phyloP scores from a whole-genome alignment of 1,140 invertebrate genomes.

The Thaumatotibia leucotreta region DNA sequence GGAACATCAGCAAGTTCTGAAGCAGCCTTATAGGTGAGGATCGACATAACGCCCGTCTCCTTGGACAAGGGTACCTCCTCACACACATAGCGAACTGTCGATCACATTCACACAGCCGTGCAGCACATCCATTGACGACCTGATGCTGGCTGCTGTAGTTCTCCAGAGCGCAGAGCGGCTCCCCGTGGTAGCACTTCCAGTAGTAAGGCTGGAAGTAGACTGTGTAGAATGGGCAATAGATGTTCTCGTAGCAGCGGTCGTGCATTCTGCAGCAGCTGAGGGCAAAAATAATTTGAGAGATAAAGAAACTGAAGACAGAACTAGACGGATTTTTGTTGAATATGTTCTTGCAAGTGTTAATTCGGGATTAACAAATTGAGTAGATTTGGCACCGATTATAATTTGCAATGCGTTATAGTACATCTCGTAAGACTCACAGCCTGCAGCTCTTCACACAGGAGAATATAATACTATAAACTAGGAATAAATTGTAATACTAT shows the following conservation, averaged over 20 bases:
- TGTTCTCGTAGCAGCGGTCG: slow-evolving; percentile 86
- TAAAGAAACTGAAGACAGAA: too few relatives aligned
- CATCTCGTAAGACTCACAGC: too few relatives aligned
- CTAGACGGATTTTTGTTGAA: background rate
- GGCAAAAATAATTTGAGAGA: background rate
- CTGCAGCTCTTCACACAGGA: too few relatives aligned
- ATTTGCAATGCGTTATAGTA: too few relatives aligned
- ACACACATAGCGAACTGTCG: slow-evolving; percentile 88
- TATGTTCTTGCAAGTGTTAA: background rate
- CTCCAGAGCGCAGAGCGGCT: slow-evolving; percentile 86
- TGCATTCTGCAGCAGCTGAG: slow-evolving; percentile 86
- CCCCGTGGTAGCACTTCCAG: slow-evolving; percentile 88
- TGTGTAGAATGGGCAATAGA: slow-evolving; percentile 86
- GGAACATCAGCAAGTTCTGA: slow-evolving; percentile 82
- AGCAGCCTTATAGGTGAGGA: slow-evolving; percentile 84
- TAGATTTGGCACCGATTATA: too few relatives aligned
- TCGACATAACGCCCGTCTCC: slow-evolving; percentile 81
- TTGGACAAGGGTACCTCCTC: slow-evolving; percentile 85
- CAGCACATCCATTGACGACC: slow-evolving; percentile 82
- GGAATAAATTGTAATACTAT: too few relatives aligned
- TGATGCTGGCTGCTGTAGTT: slow-evolving; percentile 78
- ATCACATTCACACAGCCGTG: slow-evolving; percentile 91
- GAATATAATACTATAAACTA: too few relatives aligned
- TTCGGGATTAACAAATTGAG: too few relatives aligned
- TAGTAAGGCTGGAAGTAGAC: slow-evolving; percentile 93